These are phyloP conservation scores for Eristalis intricaria DNA, from an alignment of 2,888 invertebrate genomes.

Conservation along the genomic window DNA sequence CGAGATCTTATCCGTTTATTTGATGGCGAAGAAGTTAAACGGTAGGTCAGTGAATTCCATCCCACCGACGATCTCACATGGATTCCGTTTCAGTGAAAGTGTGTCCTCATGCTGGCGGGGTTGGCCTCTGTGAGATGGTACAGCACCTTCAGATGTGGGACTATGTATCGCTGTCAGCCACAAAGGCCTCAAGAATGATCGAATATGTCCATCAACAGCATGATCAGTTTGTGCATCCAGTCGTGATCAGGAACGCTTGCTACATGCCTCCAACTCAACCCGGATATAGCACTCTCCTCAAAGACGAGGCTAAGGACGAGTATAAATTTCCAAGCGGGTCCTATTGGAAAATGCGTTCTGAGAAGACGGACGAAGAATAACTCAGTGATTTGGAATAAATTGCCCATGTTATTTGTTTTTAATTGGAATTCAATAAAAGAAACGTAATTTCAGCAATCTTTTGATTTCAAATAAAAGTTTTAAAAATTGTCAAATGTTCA, in stretches of 20 bases:
- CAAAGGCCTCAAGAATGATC: constrained; percentile 87
- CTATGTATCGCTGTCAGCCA: constrained; percentile 88
- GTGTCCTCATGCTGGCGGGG: constrained; percentile 97
- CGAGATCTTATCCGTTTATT: constrained; percentile 92
- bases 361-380: constrained; percentile 74
- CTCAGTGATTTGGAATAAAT: neutral
- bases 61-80: neutral
- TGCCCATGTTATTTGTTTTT: neutral
- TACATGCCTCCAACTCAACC: constrained; percentile 89
- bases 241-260: constrained; percentile 85
- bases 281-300: constrained; percentile 92
- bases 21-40: constrained; percentile 93
- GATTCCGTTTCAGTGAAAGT: constrained; percentile 87
- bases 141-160: constrained; percentile 96
- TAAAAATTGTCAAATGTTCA: neutral
- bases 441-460: neutral
- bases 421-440: neutral
- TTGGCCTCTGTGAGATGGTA: constrained; percentile 96
- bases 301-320: constrained; percentile 85
- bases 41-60: constrained; percentile 82
- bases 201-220: constrained; percentile 96
- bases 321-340: constrained; percentile 90
- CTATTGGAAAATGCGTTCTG: constrained; percentile 84
- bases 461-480: neutral
- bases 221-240: constrained; percentile 91